phyloP scores from a whole-genome alignment of 2,888 invertebrate genomes.

The Metalampra italica region DNA sequence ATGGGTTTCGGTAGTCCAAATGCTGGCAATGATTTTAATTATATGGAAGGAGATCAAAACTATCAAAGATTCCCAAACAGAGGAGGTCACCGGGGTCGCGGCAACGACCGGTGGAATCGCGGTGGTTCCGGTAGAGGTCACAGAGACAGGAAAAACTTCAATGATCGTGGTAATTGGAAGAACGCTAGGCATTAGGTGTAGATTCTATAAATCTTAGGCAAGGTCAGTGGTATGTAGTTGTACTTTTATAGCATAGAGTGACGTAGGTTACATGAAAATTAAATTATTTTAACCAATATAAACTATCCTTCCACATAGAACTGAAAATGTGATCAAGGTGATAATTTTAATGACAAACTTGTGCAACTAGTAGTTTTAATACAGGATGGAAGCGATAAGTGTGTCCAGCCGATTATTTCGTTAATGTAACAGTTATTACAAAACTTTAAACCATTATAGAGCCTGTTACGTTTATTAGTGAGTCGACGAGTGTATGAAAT shows the following conservation, averaged over 20 bases:
- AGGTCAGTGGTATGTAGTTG: too few species aligned
- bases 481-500: too few species aligned
- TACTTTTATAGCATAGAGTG: constrained; percentile 7
- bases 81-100: constrained; percentile 65
- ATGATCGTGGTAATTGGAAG: constrained; percentile 74
- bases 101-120: constrained; percentile 68
- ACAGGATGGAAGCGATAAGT: too few species aligned
- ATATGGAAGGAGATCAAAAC: constrained; percentile 64
- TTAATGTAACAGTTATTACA: constrained; percentile 44
- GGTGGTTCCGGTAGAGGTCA: constrained; percentile 64
- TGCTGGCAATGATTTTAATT: constrained; percentile 60
- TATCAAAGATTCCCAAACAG: constrained; percentile 63
- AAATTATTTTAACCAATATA: constrained; percentile 21
- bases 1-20: constrained; percentile 67
- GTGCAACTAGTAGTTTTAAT: constrained; percentile 24
- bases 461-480: too few species aligned
- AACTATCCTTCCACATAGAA: constrained; percentile 55
- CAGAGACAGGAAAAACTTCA: constrained; percentile 69
- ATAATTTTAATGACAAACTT: constrained; percentile 57
- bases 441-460: too few species aligned
- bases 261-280: neutral
- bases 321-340: constrained; percentile 59
- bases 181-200: constrained; percentile 69
- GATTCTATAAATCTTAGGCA: neutral
- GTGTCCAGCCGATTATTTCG: too few species aligned